A percentile compares a stretch with the other conserved stretches of the same genome.
Evolutionary conservation across 30 jellyfish, hydroid and myxozoan species (phyloP).

Genomic region (Morbakka virulenta): DNA sequence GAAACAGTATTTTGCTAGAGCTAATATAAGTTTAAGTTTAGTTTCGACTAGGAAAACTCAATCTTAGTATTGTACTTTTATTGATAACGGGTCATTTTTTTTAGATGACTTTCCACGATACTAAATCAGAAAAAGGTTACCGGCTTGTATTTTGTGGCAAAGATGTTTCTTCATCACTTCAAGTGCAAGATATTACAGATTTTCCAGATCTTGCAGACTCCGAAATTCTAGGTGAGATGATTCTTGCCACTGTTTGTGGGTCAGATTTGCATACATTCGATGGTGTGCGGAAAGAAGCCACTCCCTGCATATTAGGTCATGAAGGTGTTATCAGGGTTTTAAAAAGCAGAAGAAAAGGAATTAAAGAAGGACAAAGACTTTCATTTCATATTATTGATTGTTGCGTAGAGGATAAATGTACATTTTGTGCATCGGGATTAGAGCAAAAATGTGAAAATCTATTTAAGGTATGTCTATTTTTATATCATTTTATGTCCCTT

Average conservation of each 20-base stretch:
- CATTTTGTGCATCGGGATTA: slow-evolving; percentile 38
- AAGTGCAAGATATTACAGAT: slow-evolving; percentile 13
- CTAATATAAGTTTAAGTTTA: too few relatives aligned
- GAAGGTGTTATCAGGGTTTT: slow-evolving; percentile 50
- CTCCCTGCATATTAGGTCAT: slow-evolving; percentile 57
- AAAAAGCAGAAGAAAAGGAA: slow-evolving; percentile 7
- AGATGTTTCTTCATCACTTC: too few relatives aligned
- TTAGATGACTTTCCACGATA: too few relatives aligned
- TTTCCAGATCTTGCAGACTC: slow-evolving; percentile 30
- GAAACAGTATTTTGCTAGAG: too few relatives aligned
- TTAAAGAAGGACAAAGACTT: slow-evolving; percentile 29
- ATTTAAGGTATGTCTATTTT: slow-evolving; percentile 50
- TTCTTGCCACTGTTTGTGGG: slow-evolving; percentile 59
- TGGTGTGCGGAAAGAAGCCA: slow-evolving; percentile 43
- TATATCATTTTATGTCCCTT: too few relatives aligned
- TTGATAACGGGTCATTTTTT: too few relatives aligned
- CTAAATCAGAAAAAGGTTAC: too few relatives aligned
- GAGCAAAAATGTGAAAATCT: slow-evolving; percentile 43
- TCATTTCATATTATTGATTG: slow-evolving; percentile 59
- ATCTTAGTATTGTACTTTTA: too few relatives aligned
- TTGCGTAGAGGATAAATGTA: slow-evolving; percentile 30
- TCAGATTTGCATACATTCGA: slow-evolving; percentile 53
- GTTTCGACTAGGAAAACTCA: too few relatives aligned
- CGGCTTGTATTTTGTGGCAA: too few relatives aligned
- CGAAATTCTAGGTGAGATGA: slow-evolving; percentile 36